Evolutionary conservation across 2,888 invertebrate species (phyloP).

Genomic region (Plagodis dolabraria): DNA sequence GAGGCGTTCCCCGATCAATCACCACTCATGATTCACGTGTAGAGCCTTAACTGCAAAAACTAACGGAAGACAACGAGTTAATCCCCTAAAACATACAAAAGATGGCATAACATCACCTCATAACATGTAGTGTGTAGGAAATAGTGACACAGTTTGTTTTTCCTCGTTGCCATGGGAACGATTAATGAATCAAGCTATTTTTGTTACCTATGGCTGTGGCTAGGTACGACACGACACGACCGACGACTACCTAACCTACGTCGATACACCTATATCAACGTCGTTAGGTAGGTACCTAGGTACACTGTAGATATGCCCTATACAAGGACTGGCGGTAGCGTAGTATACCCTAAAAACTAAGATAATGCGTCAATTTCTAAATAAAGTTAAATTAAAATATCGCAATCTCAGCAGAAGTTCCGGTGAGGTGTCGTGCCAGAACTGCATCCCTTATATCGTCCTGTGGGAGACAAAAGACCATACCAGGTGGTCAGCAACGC

Average conservation of each 20-base stretch:
- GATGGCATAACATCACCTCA: too few relatives aligned
- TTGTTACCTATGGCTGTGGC: conserved; percentile 47
- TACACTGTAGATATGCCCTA: conserved; percentile 42
- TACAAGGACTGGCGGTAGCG: conserved; percentile 52
- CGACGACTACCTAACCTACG: conserved; percentile 10
- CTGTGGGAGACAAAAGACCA: too few relatives aligned
- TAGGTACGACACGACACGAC: conserved; percentile 63
- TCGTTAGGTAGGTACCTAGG: conserved; percentile 38
- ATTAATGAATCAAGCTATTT: conserved; percentile 41
- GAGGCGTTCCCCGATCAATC: too few relatives aligned
- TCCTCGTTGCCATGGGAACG: conserved; percentile 70
- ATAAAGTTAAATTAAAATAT: too few relatives aligned
- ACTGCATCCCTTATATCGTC: too few relatives aligned
- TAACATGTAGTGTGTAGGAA: conserved; percentile 28
- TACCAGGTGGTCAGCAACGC: too few relatives aligned
- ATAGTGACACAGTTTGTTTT: conserved; percentile 56
- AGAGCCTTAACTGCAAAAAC: too few relatives aligned
- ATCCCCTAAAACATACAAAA: too few relatives aligned
- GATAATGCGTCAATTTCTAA: conserved; percentile 35
- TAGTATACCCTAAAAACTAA: conserved; percentile 60
- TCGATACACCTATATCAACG: conserved; percentile 8
- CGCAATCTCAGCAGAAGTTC: too few relatives aligned
- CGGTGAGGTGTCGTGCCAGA: too few relatives aligned
- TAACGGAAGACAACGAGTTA: too few relatives aligned
- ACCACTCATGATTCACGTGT: too few relatives aligned